Conservation (phyloP, 1,140 invertebrate genomes). For the Chrysomallon squamiferum region DNA sequence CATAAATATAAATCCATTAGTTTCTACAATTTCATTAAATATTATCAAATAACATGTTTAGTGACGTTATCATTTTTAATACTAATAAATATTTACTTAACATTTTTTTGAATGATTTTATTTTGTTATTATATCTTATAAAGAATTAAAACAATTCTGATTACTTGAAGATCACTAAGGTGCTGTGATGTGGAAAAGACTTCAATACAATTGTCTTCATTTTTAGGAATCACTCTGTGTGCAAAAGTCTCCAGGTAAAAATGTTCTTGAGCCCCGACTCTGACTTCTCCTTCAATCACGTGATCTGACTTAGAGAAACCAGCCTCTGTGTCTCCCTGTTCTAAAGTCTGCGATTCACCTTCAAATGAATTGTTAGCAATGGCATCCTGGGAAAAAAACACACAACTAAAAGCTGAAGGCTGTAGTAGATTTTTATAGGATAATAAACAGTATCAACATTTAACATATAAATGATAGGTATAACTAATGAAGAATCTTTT, state of each 20-base stretch:
- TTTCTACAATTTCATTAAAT: no score
- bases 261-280: conserved; percentile 92
- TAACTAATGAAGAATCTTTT: no score
- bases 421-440: no score
- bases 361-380: conserved; percentile 35
- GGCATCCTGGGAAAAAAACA: conserved; percentile 27
- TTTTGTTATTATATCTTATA: not conserved
- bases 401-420: not conserved
- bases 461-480: no score
- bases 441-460: no score
- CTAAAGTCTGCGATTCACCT: not conserved
- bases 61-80: not conserved
- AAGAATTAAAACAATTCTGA: not conserved
- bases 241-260: conserved; percentile 92
- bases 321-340: conserved; percentile 71
- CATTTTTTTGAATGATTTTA: no score
- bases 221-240: conserved; percentile 74
- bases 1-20: no score
- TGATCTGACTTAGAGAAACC: conserved; percentile 71
- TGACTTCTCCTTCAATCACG: conserved; percentile 69
- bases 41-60: not conserved
- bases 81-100: no score
- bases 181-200: conserved; percentile 83
- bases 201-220: conserved; percentile 83
- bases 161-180: conserved; percentile 74